A percentile compares a stretch with the other conserved stretches of the same genome.
Conservation (phyloP, 1,140 invertebrate species). For the Sarcophaga peregrina region DNA sequence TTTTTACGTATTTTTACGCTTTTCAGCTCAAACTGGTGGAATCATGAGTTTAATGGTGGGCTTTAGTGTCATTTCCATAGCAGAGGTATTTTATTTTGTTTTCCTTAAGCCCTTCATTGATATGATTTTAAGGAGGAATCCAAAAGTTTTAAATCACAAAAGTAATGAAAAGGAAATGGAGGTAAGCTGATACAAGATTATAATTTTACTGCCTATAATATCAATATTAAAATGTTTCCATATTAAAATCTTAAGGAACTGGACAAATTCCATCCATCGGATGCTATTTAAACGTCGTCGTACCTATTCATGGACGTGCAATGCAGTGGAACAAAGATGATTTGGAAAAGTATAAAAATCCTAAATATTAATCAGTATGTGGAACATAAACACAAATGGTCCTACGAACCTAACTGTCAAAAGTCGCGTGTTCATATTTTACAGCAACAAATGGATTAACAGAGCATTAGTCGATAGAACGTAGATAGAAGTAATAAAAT, state of each 20-base stretch:
- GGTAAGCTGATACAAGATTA: background rate
- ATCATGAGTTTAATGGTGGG: slow-evolving; percentile 82
- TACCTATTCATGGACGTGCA: background rate
- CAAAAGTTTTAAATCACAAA: background rate
- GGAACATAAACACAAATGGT: too few relatives aligned
- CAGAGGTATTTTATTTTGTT: slow-evolving; percentile 78
- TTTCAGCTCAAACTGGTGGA: slow-evolving; percentile 81
- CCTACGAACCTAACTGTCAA: too few relatives aligned
- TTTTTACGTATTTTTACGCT: too few relatives aligned
- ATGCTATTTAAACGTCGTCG: slow-evolving; percentile 6
- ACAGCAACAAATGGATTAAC: too few relatives aligned
- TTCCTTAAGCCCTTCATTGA: slow-evolving; percentile 67
- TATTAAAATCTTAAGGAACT: background rate
- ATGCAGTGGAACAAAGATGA: slow-evolving; percentile 18
- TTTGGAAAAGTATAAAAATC: background rate
- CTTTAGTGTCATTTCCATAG: slow-evolving; percentile 80
- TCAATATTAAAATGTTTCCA: background rate
- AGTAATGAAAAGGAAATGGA: background rate
- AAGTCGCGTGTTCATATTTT: too few relatives aligned
- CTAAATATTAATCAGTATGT: background rate
- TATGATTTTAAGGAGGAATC: background rate
- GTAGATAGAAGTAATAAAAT: too few relatives aligned
- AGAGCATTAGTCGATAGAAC: too few relatives aligned
- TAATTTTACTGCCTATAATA: background rate
- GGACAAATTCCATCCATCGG: background rate